Percentiles rank a stretch among this genome's conserved stretches.
Evolutionary conservation across 2,797 vertebrate genomes (phyloP).

Genomic region (Sebastes trivittatus): DNA sequence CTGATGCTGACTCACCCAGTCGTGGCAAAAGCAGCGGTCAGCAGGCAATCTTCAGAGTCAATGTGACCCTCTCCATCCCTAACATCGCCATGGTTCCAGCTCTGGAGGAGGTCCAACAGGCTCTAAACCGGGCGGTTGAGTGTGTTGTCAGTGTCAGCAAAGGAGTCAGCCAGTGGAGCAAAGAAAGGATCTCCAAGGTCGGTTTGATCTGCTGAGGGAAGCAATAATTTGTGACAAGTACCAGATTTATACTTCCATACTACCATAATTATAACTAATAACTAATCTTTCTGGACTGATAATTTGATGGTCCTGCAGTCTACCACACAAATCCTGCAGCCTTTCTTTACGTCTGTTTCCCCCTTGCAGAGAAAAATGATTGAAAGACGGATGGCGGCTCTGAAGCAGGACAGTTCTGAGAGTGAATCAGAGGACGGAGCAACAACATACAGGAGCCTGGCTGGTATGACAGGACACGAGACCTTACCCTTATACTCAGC

Average conservation of each 20-base stretch:
- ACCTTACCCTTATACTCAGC: neutral
- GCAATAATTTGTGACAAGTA: neutral
- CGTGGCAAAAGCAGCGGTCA: constrained; percentile 68
- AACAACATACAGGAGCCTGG: constrained; percentile 72
- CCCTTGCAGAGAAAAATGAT: constrained; percentile 82
- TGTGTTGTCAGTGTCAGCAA: constrained; percentile 87
- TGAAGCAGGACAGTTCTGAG: constrained; percentile 79
- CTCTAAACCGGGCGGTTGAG: constrained; percentile 87
- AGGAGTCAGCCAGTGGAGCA: constrained; percentile 91
- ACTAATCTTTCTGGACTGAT: neutral
- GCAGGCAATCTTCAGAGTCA: constrained; percentile 87
- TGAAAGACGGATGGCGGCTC: constrained; percentile 81
- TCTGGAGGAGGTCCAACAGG: constrained; percentile 93
- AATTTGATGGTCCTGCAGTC: neutral
- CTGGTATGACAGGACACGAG: constrained; percentile 75
- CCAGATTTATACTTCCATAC: neutral
- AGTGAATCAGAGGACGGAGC: constrained; percentile 87
- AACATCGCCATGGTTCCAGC: constrained; percentile 87
- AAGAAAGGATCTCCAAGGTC: constrained; percentile 88
- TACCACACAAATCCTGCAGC: neutral
- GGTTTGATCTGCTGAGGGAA: constrained; percentile 11
- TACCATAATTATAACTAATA: neutral
- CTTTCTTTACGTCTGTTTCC: neutral
- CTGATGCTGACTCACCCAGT: constrained; percentile 74
- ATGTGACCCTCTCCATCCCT: constrained; percentile 88